Evolutionary conservation across 2,113 vertebrate genomes (phyloP).

Genomic region (Panurus biarmicus): DNA sequence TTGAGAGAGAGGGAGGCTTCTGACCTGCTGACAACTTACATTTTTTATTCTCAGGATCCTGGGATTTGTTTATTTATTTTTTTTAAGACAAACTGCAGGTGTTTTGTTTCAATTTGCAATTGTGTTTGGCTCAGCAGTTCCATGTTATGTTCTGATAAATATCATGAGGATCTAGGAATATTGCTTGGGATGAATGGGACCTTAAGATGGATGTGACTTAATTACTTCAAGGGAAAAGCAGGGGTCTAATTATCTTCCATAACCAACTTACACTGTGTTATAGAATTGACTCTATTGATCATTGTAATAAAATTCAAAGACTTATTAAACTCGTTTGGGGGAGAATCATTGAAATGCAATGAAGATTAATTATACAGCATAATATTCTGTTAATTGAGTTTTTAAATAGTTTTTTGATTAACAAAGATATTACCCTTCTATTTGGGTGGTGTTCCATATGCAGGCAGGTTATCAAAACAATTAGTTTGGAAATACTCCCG

Average conservation of each 20-base stretch:
- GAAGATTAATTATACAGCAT: conserved; percentile 78
- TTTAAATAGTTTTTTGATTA: conserved; percentile 80
- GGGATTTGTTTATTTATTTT: too few species aligned
- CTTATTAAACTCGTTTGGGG: conserved; percentile 62
- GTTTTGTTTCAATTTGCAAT: conserved; percentile 16
- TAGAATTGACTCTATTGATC: conserved; percentile 72
- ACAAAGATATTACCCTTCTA: conserved; percentile 68
- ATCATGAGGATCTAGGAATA: not conserved
- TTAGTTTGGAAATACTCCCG: conserved; percentile 8
- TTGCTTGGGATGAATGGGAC: conserved; percentile 46
- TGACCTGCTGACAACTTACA: not conserved
- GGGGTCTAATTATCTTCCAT: conserved; percentile 56
- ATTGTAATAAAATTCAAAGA: conserved; percentile 68
- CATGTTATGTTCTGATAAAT: conserved; percentile 5
- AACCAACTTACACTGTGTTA: conserved; percentile 63
- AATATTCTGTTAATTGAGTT: conserved; percentile 78
- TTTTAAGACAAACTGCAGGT: not conserved
- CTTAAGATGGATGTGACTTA: conserved; percentile 63
- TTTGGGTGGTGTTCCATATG: conserved; percentile 56
- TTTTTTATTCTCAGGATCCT: not conserved
- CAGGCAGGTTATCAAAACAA: conserved; percentile 58
- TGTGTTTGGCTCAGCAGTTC: not conserved
- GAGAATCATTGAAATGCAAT: conserved; percentile 67
- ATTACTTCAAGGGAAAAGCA: conserved; percentile 57
- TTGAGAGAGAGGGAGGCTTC: not conserved